Evolutionary conservation across 2,888 invertebrate species (phyloP).

Genomic region (Caenorhabditis panamensis): DNA sequence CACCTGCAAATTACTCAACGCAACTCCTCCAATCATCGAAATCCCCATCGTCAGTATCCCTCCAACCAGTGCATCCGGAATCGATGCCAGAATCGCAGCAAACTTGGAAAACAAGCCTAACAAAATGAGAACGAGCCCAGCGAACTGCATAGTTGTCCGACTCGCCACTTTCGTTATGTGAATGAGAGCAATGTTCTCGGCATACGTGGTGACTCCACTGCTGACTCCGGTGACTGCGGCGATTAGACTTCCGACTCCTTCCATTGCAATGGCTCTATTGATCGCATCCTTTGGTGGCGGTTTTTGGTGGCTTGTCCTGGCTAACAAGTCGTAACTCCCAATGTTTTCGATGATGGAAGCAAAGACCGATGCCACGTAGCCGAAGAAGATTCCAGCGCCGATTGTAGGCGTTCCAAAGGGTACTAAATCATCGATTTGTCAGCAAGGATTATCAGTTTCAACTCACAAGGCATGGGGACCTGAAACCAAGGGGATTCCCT

Average conservation of each 20-base stretch:
- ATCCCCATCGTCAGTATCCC: slow-evolving; percentile 77
- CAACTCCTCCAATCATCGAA: slow-evolving; percentile 78
- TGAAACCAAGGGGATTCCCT: slow-evolving; percentile 74
- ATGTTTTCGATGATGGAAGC: slow-evolving; percentile 75
- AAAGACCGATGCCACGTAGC: slow-evolving; percentile 73
- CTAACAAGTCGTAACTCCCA: slow-evolving; percentile 67
- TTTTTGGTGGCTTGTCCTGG: slow-evolving; percentile 71
- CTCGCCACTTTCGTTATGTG: slow-evolving; percentile 76
- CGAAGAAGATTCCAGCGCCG: slow-evolving; percentile 71
- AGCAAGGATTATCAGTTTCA: no score
- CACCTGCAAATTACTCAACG: slow-evolving; percentile 74
- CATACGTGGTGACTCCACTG: slow-evolving; percentile 77
- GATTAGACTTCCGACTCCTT: slow-evolving; percentile 74
- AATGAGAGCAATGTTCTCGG: slow-evolving; percentile 76
- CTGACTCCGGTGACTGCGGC: slow-evolving; percentile 73
- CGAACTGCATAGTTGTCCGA: slow-evolving; percentile 76
- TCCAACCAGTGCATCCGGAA: slow-evolving; percentile 77
- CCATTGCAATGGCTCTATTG: slow-evolving; percentile 76
- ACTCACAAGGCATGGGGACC: slow-evolving; percentile 76
- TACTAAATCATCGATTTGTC: slow-evolving; percentile 64
- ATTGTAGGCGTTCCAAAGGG: slow-evolving; percentile 73
- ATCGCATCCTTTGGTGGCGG: slow-evolving; percentile 73
- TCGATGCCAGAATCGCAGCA: slow-evolving; percentile 76
- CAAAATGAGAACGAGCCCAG: slow-evolving; percentile 67
- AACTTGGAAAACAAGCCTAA: slow-evolving; percentile 67